Percentiles rank a stretch among this genome's conserved stretches.
Evolutionary conservation across 2,113 vertebrate genomes (phyloP).

Genomic region (Ahaetulla prasina): DNA sequence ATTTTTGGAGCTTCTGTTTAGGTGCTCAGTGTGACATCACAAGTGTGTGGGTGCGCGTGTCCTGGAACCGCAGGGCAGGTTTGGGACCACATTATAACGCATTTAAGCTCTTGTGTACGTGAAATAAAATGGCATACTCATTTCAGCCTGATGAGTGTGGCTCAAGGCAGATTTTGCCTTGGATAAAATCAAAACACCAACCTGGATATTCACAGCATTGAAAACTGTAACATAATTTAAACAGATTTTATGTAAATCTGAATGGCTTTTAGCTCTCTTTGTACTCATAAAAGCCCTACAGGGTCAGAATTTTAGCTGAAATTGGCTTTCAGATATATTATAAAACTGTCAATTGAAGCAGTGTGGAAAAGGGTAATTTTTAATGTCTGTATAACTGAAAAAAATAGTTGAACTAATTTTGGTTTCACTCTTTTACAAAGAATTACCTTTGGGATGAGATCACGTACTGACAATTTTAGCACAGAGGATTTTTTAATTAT

Average conservation of each 20-base stretch:
- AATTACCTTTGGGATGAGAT: neutral
- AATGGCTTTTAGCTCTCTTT: constrained; percentile 1
- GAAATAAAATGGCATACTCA: neutral
- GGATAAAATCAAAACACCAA: neutral
- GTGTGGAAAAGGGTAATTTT: neutral
- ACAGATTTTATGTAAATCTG: constrained; percentile 5
- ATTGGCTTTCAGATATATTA: neutral
- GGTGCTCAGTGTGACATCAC: neutral
- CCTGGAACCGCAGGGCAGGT: neutral
- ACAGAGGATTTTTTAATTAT: neutral
- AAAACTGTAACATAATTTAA: neutral
- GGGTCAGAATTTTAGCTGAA: neutral
- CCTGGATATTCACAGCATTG: neutral
- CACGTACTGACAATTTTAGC: neutral
- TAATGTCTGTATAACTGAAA: neutral
- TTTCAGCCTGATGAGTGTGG: neutral
- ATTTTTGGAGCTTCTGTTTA: neutral
- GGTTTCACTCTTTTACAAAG: neutral
- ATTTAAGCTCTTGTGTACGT: neutral
- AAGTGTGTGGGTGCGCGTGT: neutral
- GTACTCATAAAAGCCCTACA: neutral
- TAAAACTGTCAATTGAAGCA: neutral
- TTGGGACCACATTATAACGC: neutral
- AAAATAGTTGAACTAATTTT: neutral
- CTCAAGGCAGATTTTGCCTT: neutral